Conservation (phyloP, 1,140 invertebrate genomes). For the Asbolus verrucosus region DNA sequence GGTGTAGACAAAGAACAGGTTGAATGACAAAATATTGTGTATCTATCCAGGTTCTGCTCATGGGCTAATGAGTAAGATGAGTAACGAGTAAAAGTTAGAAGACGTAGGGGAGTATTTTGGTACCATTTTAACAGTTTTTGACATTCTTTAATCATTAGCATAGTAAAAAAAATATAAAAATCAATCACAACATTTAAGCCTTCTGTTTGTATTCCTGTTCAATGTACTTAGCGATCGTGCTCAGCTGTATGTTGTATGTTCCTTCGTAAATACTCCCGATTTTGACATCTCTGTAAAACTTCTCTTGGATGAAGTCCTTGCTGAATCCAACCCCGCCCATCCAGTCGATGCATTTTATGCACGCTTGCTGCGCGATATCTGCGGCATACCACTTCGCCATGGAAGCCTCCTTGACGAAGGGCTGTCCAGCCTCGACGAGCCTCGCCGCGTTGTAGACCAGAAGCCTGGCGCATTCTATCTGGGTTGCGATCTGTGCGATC, state of each 20-base stretch:
- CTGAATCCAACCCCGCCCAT: constrained; percentile 97
- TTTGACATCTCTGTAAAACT: constrained; percentile 95
- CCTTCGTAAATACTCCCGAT: constrained; percentile 98
- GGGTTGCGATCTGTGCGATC: constrained; percentile 86
- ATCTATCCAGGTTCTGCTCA: too few relatives aligned
- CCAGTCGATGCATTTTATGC: constrained; percentile 91
- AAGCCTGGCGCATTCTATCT: constrained; percentile 90
- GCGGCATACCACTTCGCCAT: constrained; percentile 93
- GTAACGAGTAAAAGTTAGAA: too few relatives aligned
- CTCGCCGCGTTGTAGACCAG: constrained; percentile 95
- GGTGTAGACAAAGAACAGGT: too few relatives aligned
- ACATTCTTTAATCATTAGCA: too few relatives aligned
- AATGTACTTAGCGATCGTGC: constrained; percentile 93
- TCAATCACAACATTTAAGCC: background rate
- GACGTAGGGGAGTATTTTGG: too few relatives aligned
- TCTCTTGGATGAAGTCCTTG: constrained; percentile 95
- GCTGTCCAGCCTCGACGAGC: constrained; percentile 82
- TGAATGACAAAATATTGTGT: too few relatives aligned
- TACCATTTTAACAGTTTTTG: too few relatives aligned
- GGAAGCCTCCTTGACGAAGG: constrained; percentile 92
- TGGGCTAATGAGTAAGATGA: too few relatives aligned
- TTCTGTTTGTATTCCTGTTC: constrained; percentile 73
- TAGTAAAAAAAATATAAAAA: constrained; percentile 23
- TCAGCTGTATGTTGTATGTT: constrained; percentile 96
- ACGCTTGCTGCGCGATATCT: constrained; percentile 83